Conservation (phyloP, 2,797 vertebrate species). For the Gadopsis marmoratus region DNA sequence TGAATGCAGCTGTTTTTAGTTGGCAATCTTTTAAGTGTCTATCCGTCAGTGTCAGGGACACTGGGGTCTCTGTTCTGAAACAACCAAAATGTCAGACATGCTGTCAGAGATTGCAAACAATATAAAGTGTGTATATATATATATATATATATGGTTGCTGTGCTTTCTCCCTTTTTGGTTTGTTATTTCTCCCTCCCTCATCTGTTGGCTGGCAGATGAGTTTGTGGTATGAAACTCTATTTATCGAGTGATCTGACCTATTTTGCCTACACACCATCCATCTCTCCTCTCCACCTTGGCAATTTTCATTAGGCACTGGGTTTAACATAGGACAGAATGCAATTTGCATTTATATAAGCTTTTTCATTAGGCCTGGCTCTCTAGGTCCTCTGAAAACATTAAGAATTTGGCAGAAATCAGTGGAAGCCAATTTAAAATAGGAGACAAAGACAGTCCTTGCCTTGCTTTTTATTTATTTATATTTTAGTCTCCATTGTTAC, state of each 20-base stretch:
- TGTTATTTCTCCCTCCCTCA: constrained; percentile 9
- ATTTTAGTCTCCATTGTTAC: constrained; percentile 35
- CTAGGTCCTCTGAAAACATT: constrained; percentile 81
- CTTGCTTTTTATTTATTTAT: constrained; percentile 56
- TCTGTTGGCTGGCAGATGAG: constrained; percentile 62
- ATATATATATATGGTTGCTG: background rate
- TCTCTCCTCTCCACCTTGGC: constrained; percentile 75
- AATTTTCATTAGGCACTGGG: constrained; percentile 83
- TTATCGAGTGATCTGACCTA: constrained; percentile 83
- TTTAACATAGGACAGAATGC: constrained; percentile 86
- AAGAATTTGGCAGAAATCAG: constrained; percentile 78
- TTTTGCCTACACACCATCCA: constrained; percentile 72
- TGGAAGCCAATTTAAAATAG: constrained; percentile 78
- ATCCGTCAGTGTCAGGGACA: constrained; percentile 22
- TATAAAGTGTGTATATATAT: background rate
- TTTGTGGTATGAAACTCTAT: constrained; percentile 70
- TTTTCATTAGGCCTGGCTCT: constrained; percentile 85
- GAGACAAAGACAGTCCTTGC: constrained; percentile 57
- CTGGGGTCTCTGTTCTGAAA: constrained; percentile 16
- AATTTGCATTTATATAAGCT: constrained; percentile 91
- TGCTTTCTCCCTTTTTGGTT: background rate
- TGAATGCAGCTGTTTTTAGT: constrained; percentile 37
- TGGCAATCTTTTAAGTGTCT: constrained; percentile 39
- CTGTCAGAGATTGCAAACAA: constrained; percentile 12
- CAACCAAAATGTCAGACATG: constrained; percentile 29